A percentile compares a stretch with the other conserved stretches of the same genome.
phyloP scores from a whole-genome alignment of 2,797 vertebrate species.

The Tragelaphus eurycerus region DNA sequence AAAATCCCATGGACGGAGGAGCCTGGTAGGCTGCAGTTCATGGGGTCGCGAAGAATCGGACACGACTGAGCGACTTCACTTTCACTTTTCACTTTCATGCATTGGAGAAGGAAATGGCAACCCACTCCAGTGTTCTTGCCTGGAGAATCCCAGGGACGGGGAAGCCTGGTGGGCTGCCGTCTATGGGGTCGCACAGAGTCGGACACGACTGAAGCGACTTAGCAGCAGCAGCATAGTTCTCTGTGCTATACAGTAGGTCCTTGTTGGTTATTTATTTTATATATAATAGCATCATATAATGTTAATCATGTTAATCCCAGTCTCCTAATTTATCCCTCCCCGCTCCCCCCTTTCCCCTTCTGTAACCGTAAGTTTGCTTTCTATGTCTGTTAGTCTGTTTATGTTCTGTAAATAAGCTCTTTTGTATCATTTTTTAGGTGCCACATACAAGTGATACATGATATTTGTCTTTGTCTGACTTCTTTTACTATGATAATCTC shows the following conservation, averaged over 20 bases:
- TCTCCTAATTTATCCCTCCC: not conserved
- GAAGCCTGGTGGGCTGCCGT: too few relatives aligned
- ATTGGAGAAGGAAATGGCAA: too few relatives aligned
- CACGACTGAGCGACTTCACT: too few relatives aligned
- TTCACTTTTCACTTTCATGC: too few relatives aligned
- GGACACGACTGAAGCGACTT: too few relatives aligned
- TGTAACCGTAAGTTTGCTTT: not conserved
- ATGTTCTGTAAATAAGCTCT: not conserved
- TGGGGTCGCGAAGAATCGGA: too few relatives aligned
- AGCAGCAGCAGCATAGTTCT: too few relatives aligned
- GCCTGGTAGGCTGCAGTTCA: too few relatives aligned
- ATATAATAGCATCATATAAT: not conserved
- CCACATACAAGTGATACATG: not conserved
- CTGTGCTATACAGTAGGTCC: not conserved
- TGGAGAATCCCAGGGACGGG: too few relatives aligned
- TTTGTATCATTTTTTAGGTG: not conserved
- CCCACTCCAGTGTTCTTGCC: too few relatives aligned
- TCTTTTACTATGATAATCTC: not conserved
- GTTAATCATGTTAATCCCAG: not conserved
- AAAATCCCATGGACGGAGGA: too few relatives aligned
- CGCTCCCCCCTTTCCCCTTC: not conserved
- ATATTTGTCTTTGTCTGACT: not conserved
- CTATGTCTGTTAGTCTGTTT: not conserved
- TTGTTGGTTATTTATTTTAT: not conserved
- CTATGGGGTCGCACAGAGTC: too few relatives aligned